phyloP scores from a whole-genome alignment of 2,113 vertebrate genomes.

The Anseranas semipalmata region DNA sequence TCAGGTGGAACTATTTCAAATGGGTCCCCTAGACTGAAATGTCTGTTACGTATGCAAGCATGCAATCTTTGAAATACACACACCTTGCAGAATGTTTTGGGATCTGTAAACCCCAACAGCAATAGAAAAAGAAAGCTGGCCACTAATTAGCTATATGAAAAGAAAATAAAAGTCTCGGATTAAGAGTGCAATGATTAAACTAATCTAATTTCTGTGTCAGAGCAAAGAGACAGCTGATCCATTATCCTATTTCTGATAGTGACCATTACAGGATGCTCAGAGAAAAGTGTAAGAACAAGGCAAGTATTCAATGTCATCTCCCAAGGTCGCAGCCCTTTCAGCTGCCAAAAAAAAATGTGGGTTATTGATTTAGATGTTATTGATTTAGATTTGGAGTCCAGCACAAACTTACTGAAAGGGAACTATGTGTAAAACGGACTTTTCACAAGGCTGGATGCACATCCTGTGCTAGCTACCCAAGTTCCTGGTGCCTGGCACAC shows the following conservation, averaged over 20 bases:
- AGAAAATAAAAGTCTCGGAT: not conserved
- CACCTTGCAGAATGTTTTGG: not conserved
- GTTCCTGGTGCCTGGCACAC: not conserved
- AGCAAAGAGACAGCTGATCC: not conserved
- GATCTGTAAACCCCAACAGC: not conserved
- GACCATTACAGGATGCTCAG: not conserved
- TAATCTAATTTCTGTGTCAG: not conserved
- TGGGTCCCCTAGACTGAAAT: not conserved
- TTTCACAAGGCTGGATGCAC: not conserved
- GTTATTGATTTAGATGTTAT: not conserved
- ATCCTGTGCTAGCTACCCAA: not conserved
- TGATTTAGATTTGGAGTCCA: not conserved
- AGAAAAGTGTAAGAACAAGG: not conserved
- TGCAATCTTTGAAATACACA: not conserved
- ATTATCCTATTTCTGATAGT: not conserved
- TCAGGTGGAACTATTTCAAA: not conserved
- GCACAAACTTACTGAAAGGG: not conserved
- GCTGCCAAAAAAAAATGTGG: accelerated
- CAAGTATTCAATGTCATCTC: not conserved
- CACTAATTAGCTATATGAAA: not conserved
- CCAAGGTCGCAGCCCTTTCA: not conserved
- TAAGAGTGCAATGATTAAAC: not conserved
- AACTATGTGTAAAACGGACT: not conserved
- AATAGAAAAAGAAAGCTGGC: not conserved
- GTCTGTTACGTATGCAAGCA: not conserved